Evolutionary conservation across 2,888 invertebrate species (phyloP).

Genomic region (Coecobrya sp.): DNA sequence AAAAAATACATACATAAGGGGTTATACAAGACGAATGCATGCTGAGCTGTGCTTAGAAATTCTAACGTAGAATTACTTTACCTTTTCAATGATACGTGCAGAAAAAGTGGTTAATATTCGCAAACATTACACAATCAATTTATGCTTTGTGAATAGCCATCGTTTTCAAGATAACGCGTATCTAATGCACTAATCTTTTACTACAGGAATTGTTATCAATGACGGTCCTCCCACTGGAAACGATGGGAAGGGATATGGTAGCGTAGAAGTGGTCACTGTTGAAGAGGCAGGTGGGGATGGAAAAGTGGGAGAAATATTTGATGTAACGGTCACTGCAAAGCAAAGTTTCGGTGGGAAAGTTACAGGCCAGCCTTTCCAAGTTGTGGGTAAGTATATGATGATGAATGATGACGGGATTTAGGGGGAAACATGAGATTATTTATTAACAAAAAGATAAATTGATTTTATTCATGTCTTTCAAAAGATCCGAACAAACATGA

Average conservation of each 20-base stretch:
- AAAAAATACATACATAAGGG: too few species aligned
- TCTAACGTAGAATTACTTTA: too few species aligned
- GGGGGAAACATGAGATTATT: too few species aligned
- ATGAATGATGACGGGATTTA: neutral
- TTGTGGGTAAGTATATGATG: slow-evolving; percentile 88
- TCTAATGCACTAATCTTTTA: too few species aligned
- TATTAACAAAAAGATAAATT: neutral
- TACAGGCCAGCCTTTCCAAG: slow-evolving; percentile 89
- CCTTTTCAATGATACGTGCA: too few species aligned
- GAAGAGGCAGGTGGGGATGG: slow-evolving; percentile 87
- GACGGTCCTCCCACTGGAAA: slow-evolving; percentile 91
- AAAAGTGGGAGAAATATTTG: slow-evolving; percentile 92
- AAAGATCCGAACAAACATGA: slow-evolving; percentile 88
- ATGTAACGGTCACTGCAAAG: slow-evolving; percentile 95
- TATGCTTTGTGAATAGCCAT: too few species aligned
- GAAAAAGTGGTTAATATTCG: too few species aligned
- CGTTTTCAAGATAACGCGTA: neutral
- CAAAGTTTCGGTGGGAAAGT: slow-evolving; percentile 92
- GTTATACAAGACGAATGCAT: too few species aligned
- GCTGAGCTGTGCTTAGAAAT: too few species aligned
- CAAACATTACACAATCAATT: too few species aligned
- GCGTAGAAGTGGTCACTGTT: slow-evolving; percentile 88
- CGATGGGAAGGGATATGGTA: slow-evolving; percentile 87
- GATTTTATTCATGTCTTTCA: neutral
- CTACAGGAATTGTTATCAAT: slow-evolving; percentile 95